These are phyloP conservation scores for Augiades crinisus DNA, from an alignment of 2,888 invertebrate species.

Conservation along the genomic window DNA sequence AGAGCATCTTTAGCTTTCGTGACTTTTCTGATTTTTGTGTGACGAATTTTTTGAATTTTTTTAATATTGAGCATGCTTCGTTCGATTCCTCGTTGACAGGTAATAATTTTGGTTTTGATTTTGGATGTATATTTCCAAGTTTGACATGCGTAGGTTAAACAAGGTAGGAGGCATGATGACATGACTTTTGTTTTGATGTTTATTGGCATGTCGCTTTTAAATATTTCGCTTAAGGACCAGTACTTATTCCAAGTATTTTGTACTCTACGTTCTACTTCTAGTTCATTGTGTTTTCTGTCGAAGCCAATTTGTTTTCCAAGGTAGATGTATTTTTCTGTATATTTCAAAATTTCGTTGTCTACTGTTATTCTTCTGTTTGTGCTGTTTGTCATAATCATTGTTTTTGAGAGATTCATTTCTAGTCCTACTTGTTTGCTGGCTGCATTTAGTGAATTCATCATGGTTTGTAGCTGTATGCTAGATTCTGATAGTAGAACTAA, in stretches of 20 bases:
- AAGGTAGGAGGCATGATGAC: constrained; percentile 29
- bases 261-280: constrained; percentile 29
- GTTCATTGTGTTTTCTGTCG: constrained; percentile 9
- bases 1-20: too few relatives aligned
- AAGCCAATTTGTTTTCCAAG: constrained; percentile 29
- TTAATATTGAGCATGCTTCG: not conserved
- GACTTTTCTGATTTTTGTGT: constrained; percentile 23
- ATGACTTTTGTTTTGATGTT: constrained; percentile 32
- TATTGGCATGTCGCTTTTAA: constrained; percentile 30
- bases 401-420: constrained; percentile 27
- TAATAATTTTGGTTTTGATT: not conserved
- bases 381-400: constrained; percentile 2
- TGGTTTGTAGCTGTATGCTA: constrained; percentile 23
- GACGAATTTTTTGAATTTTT: not conserved
- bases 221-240: constrained; percentile 31
- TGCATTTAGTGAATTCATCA: constrained; percentile 24
- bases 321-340: constrained; percentile 23
- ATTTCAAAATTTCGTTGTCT: not conserved
- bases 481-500: constrained; percentile 28
- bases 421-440: constrained; percentile 26
- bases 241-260: constrained; percentile 33
- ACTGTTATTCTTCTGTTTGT: not conserved
- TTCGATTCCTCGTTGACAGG: not conserved
- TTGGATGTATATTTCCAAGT: constrained; percentile 18
- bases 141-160: constrained; percentile 33